These are phyloP conservation scores for Clamator glandarius DNA, from an alignment of 2,797 vertebrate species.

Conservation along the genomic window DNA sequence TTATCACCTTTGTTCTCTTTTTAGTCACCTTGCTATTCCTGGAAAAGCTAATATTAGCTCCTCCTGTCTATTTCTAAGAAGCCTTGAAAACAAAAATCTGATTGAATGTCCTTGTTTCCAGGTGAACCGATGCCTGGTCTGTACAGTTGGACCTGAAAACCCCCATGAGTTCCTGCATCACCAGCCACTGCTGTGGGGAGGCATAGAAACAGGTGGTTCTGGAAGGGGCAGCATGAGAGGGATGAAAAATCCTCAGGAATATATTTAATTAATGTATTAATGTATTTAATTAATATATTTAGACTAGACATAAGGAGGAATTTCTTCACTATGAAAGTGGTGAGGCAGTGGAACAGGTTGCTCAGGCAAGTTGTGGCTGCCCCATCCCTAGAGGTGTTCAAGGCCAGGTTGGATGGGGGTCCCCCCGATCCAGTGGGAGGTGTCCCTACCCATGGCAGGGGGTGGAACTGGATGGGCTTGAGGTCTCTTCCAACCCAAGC, in stretches of 20 bases:
- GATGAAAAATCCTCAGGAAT: neutral
- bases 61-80: constrained; percentile 40
- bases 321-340: no score
- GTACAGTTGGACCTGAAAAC: neutral
- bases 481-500: no score
- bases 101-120: constrained; percentile 14
- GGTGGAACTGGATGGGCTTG: no score
- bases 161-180: neutral
- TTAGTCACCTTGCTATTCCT: constrained; percentile 65
- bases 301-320: no score
- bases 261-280: neutral
- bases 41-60: constrained; percentile 67
- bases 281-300: no score
- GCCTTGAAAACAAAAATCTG: constrained; percentile 4
- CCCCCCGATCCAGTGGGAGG: no score
- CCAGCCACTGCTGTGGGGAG: neutral
- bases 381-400: no score
- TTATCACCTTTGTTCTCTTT: constrained; percentile 66
- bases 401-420: no score
- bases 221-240: neutral
- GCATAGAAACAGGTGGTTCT: neutral
- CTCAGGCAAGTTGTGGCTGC: no score
- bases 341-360: no score
- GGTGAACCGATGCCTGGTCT: neutral
- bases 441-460: no score